Conservation (phyloP, 1,140 invertebrate genomes). For the Pseudomyrmex sp. region DNA sequence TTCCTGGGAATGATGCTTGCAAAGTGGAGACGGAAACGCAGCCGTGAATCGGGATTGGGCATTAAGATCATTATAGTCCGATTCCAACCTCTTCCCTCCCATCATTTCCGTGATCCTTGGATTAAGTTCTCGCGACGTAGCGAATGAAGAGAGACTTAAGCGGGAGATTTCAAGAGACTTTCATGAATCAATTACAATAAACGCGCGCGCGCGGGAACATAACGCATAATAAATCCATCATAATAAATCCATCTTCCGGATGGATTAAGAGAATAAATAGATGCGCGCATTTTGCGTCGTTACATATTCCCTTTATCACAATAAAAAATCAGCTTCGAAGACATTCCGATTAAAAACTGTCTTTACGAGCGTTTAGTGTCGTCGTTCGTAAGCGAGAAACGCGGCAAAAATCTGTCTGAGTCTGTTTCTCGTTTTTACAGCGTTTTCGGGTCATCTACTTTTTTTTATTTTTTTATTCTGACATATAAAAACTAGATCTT, state of each 20-base stretch:
- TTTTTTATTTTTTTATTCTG: too few relatives aligned
- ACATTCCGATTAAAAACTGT: background rate
- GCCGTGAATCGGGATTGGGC: constrained; percentile 65
- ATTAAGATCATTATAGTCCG: constrained; percentile 62
- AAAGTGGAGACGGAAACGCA: constrained; percentile 44
- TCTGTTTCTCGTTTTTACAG: background rate
- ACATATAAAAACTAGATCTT: too few relatives aligned
- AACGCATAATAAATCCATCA: constrained; percentile 30
- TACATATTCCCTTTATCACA: constrained; percentile 20
- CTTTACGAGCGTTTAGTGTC: background rate
- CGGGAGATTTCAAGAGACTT: constrained; percentile 20
- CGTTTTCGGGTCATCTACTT: background rate
- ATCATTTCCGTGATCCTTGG: constrained; percentile 44
- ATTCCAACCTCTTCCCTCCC: background rate
- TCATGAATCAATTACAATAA: constrained; percentile 33
- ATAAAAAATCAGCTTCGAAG: background rate
- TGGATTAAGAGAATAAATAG: constrained; percentile 9
- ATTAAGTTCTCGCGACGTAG: constrained; percentile 56
- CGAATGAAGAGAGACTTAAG: constrained; percentile 37
- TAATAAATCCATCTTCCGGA: constrained; percentile 8
- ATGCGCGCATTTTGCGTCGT: background rate
- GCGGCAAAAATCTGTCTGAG: background rate
- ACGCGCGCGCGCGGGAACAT: background rate
- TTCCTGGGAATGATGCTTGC: constrained; percentile 22
- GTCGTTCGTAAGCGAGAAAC: background rate